Evolutionary conservation across 2,888 invertebrate species (phyloP).

Genomic region (Himalopsyche kuldschensis): DNA sequence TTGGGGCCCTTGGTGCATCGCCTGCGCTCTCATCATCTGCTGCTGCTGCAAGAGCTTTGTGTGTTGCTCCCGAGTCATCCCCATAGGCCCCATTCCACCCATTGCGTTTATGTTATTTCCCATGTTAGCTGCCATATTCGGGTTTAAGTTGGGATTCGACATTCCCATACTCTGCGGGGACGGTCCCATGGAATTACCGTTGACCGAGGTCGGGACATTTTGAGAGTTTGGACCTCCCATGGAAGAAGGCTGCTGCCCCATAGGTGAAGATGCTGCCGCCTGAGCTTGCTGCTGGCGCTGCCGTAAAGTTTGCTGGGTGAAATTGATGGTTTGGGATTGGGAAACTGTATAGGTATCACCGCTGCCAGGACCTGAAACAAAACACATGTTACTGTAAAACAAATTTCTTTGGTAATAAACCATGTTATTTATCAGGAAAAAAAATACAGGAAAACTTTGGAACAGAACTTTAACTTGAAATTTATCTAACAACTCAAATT

Average conservation of each 20-base stretch:
- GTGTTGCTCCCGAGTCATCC: slow-evolving; percentile 63
- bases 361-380: slow-evolving; percentile 45
- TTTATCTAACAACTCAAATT: background rate
- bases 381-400: background rate
- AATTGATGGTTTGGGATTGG: slow-evolving; percentile 85
- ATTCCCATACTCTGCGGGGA: slow-evolving; percentile 42
- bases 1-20: slow-evolving; percentile 47
- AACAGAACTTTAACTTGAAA: no score
- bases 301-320: slow-evolving; percentile 72
- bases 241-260: slow-evolving; percentile 14
- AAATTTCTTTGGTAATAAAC: no score
- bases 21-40: slow-evolving; percentile 61
- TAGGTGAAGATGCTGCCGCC: slow-evolving; percentile 36
- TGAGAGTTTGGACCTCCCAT: slow-evolving; percentile 9
- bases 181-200: slow-evolving; percentile 42
- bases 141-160: slow-evolving; percentile 27
- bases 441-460: no score
- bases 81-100: slow-evolving; percentile 47
- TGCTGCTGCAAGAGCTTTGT: slow-evolving; percentile 71
- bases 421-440: no score
- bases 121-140: slow-evolving; percentile 20
- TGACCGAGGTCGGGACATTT: slow-evolving; percentile 19
- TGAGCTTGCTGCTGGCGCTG: slow-evolving; percentile 52
- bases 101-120: slow-evolving; percentile 32
- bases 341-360: slow-evolving; percentile 73